These are phyloP conservation scores for Apis dorsata DNA, from an alignment of 1,140 invertebrate genomes.

Conservation along the genomic window DNA sequence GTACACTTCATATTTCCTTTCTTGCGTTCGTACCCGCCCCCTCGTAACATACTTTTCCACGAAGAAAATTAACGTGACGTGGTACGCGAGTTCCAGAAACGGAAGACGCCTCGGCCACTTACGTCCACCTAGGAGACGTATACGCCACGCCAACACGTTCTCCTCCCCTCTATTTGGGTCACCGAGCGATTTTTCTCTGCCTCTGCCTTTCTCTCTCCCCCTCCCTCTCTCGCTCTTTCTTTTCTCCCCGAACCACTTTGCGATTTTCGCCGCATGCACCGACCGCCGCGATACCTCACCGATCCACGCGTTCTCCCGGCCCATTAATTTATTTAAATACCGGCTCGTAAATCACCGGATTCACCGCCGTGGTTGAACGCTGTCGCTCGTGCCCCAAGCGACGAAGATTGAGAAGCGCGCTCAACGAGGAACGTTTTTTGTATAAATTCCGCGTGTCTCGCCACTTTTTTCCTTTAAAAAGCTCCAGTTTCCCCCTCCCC, in stretches of 20 bases:
- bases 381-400: slow-evolving; percentile 2
- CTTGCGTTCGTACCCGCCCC: neutral
- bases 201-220: neutral
- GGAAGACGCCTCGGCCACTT: slow-evolving; percentile 11
- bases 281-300: neutral
- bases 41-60: slow-evolving; percentile 46
- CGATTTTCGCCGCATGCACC: slow-evolving; percentile 44
- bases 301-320: neutral
- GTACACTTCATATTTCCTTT: slow-evolving; percentile 38
- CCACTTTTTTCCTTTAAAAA: neutral
- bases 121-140: slow-evolving; percentile 36
- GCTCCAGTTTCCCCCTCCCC: no score
- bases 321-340: slow-evolving; percentile 46
- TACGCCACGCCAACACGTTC: neutral
- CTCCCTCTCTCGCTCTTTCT: neutral
- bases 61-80: slow-evolving; percentile 56
- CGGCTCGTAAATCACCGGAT: slow-evolving; percentile 52
- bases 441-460: neutral
- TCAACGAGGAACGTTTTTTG: neutral
- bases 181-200: slow-evolving; percentile 31
- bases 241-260: neutral
- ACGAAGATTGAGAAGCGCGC: slow-evolving; percentile 49
- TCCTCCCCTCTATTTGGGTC: slow-evolving; percentile 30
- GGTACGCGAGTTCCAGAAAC: slow-evolving; percentile 55
- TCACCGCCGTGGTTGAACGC: neutral